These are phyloP conservation scores for Orestias chungarensis DNA, from an alignment of 2,797 vertebrate species.

Conservation along the genomic window DNA sequence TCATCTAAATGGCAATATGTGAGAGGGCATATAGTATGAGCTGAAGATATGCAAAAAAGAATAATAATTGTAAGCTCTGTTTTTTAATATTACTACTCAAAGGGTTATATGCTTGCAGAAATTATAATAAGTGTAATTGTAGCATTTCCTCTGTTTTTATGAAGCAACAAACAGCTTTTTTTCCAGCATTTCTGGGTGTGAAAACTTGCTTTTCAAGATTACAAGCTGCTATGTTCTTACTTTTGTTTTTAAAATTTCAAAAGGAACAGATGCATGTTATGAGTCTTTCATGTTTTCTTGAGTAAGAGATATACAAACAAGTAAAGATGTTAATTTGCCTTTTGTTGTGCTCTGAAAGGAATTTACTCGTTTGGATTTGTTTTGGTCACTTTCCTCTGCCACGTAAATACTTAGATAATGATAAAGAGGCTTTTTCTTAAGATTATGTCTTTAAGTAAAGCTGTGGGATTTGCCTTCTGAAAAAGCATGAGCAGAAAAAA, in stretches of 20 bases:
- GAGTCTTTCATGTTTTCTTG: not conserved
- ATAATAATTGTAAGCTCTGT: not conserved
- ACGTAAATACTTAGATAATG: not conserved
- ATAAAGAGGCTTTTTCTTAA: constrained; percentile 2
- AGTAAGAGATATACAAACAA: not conserved
- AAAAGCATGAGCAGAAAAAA: not conserved
- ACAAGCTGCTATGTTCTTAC: not conserved
- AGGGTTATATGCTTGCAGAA: constrained; percentile 20
- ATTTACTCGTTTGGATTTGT: not conserved
- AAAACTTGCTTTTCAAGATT: constrained; percentile 16
- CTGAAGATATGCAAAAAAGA: not conserved
- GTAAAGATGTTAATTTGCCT: not conserved
- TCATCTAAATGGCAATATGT: not conserved
- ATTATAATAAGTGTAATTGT: too few species aligned
- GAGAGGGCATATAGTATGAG: not conserved
- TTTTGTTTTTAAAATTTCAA: constrained; percentile 10
- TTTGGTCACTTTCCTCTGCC: constrained; percentile 7
- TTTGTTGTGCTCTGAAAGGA: not conserved
- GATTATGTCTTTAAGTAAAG: not conserved
- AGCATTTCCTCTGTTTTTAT: constrained; percentile 20
- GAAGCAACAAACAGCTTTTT: constrained; percentile 27
- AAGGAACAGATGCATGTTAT: not conserved
- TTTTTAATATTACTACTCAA: constrained; percentile 10
- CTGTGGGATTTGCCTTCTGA: not conserved
- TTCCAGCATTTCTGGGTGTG: constrained; percentile 27